Conservation (phyloP, 53 echinoderm and acorn worm species). For the Hippasteria phrygiana region DNA sequence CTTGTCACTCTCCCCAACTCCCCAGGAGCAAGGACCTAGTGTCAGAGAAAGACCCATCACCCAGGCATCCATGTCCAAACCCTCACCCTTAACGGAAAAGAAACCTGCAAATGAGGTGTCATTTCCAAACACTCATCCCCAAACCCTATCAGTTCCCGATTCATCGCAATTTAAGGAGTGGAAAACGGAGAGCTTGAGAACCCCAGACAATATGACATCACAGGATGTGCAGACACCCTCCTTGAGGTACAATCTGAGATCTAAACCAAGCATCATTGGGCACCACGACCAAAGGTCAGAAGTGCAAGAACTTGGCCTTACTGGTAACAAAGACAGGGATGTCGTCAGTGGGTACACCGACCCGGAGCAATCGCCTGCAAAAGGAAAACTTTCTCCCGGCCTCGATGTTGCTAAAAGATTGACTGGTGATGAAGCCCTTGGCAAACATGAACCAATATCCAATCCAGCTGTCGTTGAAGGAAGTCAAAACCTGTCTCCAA, state of each 20-base stretch:
- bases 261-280: not conserved
- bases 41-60: not conserved
- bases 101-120: not conserved
- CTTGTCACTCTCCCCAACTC: constrained; percentile 50
- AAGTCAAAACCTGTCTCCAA: not conserved
- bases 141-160: not conserved
- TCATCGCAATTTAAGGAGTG: not conserved
- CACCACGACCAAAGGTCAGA: not conserved
- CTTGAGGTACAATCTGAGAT: constrained; percentile 51
- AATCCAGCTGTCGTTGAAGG: not conserved
- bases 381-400: not conserved
- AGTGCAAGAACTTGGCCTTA: too few species aligned
- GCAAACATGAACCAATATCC: too few species aligned
- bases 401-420: too few species aligned
- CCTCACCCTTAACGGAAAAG: not conserved
- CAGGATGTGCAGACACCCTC: not conserved
- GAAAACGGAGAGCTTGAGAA: not conserved
- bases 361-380: not conserved
- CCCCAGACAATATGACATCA: not conserved
- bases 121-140: not conserved
- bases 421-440: not conserved
- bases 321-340: too few species aligned
- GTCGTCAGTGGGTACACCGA: not conserved
- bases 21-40: not conserved
- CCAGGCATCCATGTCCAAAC: not conserved